Base-by-base conservation (phyloP, 2,113 vertebrate genomes). In the Plotosus lineatus region DNA sequence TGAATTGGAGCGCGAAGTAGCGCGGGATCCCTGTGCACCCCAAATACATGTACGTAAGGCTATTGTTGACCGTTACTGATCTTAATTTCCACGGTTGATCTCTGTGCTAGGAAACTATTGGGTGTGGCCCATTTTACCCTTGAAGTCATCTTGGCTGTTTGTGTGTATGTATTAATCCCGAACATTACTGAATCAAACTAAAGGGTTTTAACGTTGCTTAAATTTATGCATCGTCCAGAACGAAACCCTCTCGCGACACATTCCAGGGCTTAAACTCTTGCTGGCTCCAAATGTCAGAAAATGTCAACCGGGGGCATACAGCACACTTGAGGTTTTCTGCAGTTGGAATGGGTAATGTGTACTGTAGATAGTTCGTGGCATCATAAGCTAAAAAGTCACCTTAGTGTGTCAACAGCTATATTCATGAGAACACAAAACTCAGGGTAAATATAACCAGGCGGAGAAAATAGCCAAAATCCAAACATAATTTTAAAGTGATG, bases 231-330 rank as follows among this genome's bases (percentile, higher is more conserved):
- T 19, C 19, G 28, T 46, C 26, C 44, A 46, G 68, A 79, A 51
- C 7, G 44, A 65, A 69, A 28, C 48, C 48, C 78, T 72, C 31
- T 6, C 21, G 68, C 48, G 51, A 69, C 38, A 69, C 50, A 71
- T 79, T 71, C 58, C 28, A 26, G 23, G 31, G 58, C 76, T 51
- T 66, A 66, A 51, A 44, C 15, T 44, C 51, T 61, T 19, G 21
- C 65, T 68, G 5, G 23, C 9, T 51, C 55, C 31, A 80, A 80
- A 80, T 58, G 68, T 72, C 51, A 46, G 31, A 56, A 80, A 80
- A 80, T 61, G 78, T 80, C 78, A 80, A 42, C 69, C 17, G 14
- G 2, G 78, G 66, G 38, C 65, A n/a, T 44, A 12, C 23, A 38
- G 42, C 53, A 36, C 68, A 23, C 53, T 60, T 26, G 68, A 36